Percentiles rank a stretch among this genome's conserved stretches.
These are phyloP conservation scores for Thecophora atra DNA, from an alignment of 2,888 invertebrate genomes.

Conservation along the genomic window DNA sequence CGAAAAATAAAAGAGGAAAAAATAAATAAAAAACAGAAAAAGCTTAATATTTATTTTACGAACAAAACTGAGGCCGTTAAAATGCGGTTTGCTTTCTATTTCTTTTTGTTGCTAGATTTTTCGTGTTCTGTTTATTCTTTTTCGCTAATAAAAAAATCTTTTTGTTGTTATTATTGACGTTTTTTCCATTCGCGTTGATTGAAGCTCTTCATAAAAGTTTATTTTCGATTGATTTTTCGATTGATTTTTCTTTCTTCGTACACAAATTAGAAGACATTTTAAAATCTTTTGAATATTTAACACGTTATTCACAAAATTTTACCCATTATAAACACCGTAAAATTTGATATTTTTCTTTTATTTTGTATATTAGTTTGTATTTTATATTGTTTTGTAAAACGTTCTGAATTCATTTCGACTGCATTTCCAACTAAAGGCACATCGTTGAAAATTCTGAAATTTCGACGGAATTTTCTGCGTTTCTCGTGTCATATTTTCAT, in stretches of 20 bases:
- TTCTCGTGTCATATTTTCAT: slow-evolving; percentile 54
- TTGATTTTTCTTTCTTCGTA: not conserved
- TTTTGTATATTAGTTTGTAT: not conserved
- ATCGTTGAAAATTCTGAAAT: slow-evolving; percentile 40
- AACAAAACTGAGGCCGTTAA: slow-evolving; percentile 31
- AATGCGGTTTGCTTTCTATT: not conserved
- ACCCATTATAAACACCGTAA: not conserved
- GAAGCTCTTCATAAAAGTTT: not conserved
- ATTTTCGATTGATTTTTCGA: slow-evolving; percentile 21
- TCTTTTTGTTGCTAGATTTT: not conserved
- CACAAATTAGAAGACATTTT: not conserved
- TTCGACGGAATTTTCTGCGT: slow-evolving; percentile 43
- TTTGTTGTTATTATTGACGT: not conserved
- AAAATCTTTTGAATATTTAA: slow-evolving; percentile 7
- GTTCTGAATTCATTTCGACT: slow-evolving; percentile 40
- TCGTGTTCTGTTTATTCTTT: slow-evolving; percentile 2
- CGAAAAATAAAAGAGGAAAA: slow-evolving; percentile 44
- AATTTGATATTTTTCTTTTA: not conserved
- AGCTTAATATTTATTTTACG: slow-evolving; percentile 43
- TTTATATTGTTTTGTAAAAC: slow-evolving; percentile 14
- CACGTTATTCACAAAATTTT: not conserved
- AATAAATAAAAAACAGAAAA: no score
- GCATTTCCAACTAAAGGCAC: slow-evolving; percentile 40
- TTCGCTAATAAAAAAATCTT: not conserved
- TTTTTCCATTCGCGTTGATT: slow-evolving; percentile 3